Base-by-base conservation (phyloP, 2,797 vertebrate species). In the Gymnoscopelus microlampas region DNA sequence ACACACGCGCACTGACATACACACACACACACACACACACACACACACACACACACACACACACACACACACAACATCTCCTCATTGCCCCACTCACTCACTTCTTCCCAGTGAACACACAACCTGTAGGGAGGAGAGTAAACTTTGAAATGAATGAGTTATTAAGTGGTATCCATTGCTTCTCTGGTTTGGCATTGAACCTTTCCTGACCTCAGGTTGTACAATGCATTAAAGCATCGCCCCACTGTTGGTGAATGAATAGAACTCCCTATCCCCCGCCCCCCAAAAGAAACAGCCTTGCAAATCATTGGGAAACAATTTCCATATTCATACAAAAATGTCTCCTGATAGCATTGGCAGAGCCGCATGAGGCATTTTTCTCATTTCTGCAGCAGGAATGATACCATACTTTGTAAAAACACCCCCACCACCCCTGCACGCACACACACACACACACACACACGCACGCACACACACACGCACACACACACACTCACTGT, bases 291-390 rank as follows among this genome's bases (percentile, higher is more conserved):
- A 12, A 71, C 57, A 68, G 70, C 69, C 60, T 58, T 4, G 0
- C 3, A 61, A 60, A 67, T 29, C 62, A 35, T 3, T 60, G 8
- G 29, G 1, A 3, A 71, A 19, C 59, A 62, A 83, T 80, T 84
- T 76, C 59, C 75, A 78, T 82, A 72, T 74, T 75, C 81, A 68
- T 60, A 53, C 19, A 29, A 29, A 53, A 66, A 55, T 7, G 19
- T 54, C 47, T 65, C 32, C 39, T 67, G 62, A 76, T 77, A 32
- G 68, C 48, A 10, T 19, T 14, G 58, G 58, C 48, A 44, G 7
- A 44, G 39, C 39, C 39, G 9, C 39, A 44, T 44, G 39, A 44
- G 39, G 39, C 39, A 44, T 44, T 63, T 78, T 47, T 70, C 49
- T 71, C 44, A 60, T 74, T 66, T 66, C 50, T 54, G 39, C 9